Evolutionary conservation across 2,797 vertebrate genomes (phyloP).

Genomic region (Aplochiton taeniatus): DNA sequence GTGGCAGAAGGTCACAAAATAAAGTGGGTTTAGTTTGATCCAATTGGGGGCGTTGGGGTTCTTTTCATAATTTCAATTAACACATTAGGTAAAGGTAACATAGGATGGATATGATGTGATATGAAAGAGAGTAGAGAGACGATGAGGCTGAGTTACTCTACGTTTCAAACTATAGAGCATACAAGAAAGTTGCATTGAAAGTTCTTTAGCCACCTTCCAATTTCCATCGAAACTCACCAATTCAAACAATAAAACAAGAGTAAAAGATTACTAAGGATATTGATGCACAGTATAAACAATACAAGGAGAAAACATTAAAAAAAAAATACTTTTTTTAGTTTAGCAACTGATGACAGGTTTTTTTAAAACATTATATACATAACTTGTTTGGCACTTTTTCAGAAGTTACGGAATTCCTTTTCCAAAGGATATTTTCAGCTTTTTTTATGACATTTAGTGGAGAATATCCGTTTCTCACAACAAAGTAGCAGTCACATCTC

Average conservation of each 20-base stretch:
- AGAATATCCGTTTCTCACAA: too few relatives aligned
- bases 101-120: too few relatives aligned
- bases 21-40: too few relatives aligned
- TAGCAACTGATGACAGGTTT: slow-evolving; percentile 47
- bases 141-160: too few relatives aligned
- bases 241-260: slow-evolving; percentile 46
- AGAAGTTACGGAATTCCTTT: slow-evolving; percentile 17
- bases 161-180: too few relatives aligned
- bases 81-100: too few relatives aligned
- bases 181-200: slow-evolving; percentile 23
- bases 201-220: slow-evolving; percentile 61
- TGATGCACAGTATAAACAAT: slow-evolving; percentile 77
- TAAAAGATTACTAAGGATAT: slow-evolving; percentile 84
- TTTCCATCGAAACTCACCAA: slow-evolving; percentile 49
- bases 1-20: too few relatives aligned
- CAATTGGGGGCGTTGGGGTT: too few relatives aligned
- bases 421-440: slow-evolving; percentile 80
- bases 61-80: too few relatives aligned
- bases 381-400: slow-evolving; percentile 92
- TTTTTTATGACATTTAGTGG: not conserved
- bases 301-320: slow-evolving; percentile 84
- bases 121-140: too few relatives aligned
- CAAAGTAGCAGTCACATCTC: too few relatives aligned
- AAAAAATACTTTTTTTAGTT: slow-evolving; percentile 48
- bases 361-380: slow-evolving; percentile 89